These are phyloP conservation scores for Sinotaia quadrata DNA, from an alignment of 2,888 invertebrate species.

Conservation along the genomic window DNA sequence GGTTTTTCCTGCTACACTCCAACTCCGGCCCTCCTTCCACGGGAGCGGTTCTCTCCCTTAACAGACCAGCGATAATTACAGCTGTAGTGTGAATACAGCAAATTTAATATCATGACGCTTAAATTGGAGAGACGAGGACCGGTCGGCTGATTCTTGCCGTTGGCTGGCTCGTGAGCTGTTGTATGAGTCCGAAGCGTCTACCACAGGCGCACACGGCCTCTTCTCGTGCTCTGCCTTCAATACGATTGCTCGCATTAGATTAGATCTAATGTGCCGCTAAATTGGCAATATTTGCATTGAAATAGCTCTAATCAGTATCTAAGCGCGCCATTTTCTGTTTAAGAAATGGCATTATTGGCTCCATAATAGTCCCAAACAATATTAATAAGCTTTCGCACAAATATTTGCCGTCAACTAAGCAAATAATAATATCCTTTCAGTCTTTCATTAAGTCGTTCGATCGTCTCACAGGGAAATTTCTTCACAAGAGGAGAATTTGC, in stretches of 20 bases:
- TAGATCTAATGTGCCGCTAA: constrained; percentile 44
- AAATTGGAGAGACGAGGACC: constrained; percentile 36
- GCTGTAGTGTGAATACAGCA: constrained; percentile 36
- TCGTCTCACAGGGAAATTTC: constrained; percentile 40
- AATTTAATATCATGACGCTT: constrained; percentile 43
- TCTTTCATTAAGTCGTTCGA: constrained; percentile 39
- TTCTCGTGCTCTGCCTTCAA: constrained; percentile 14
- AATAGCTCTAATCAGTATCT: constrained; percentile 47
- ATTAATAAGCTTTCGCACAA: constrained; percentile 44
- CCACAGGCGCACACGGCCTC: constrained; percentile 26
- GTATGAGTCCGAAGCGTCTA: constrained; percentile 32
- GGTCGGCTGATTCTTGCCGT: not conserved
- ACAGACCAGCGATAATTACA: constrained; percentile 36
- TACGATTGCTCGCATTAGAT: constrained; percentile 40
- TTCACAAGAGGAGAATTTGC: constrained; percentile 40
- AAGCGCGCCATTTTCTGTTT: constrained; percentile 36
- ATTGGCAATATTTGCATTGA: constrained; percentile 49
- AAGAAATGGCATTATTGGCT: constrained; percentile 41
- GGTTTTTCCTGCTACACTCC: not conserved
- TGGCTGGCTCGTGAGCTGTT: not conserved
- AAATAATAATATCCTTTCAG: constrained; percentile 44
- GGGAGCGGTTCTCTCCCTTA: not conserved
- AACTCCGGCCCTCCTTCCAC: not conserved
- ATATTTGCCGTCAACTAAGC: constrained; percentile 40
- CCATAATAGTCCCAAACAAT: constrained; percentile 42